Conservation (phyloP, 2,888 invertebrate genomes). For the Dioctria rufipes region DNA sequence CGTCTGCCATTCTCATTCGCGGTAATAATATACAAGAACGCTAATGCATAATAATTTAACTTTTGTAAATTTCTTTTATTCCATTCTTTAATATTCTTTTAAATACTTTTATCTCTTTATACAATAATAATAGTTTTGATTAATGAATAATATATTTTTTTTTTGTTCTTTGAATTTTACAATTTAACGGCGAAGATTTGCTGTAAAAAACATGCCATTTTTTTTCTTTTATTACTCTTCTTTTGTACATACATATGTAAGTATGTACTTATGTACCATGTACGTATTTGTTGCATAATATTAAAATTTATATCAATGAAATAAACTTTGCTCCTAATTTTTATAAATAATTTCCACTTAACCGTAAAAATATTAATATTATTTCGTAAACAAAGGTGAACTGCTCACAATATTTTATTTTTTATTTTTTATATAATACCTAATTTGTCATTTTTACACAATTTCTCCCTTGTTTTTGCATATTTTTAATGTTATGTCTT, state of each 20-base stretch:
- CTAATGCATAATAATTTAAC: constrained; percentile 50
- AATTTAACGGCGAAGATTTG: not conserved
- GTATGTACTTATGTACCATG: constrained; percentile 10
- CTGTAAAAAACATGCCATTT: constrained; percentile 9
- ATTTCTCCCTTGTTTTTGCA: constrained; percentile 41
- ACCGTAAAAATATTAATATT: constrained; percentile 15
- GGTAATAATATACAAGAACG: constrained; percentile 39
- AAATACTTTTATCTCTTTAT: constrained; percentile 46
- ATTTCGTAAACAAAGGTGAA: constrained; percentile 33
- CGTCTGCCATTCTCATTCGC: constrained; percentile 20
- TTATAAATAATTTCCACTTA: constrained; percentile 21
- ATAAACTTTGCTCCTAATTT: constrained; percentile 35
- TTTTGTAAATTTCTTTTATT: constrained; percentile 50
- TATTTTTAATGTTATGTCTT: not conserved
- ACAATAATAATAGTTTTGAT: constrained; percentile 50
- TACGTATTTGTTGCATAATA: constrained; percentile 45
- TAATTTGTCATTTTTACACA: constrained; percentile 47
- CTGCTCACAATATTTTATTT: constrained; percentile 33
- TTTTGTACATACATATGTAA: too few relatives aligned
- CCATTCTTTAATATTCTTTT: constrained; percentile 25
- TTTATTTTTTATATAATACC: constrained; percentile 21
- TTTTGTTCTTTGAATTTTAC: not conserved
- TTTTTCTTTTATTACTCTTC: constrained; percentile 6
- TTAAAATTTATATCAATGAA: constrained; percentile 34
- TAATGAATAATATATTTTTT: constrained; percentile 37